Evolutionary conservation across 1,140 invertebrate genomes (phyloP).

Genomic region (Aricia agestis): DNA sequence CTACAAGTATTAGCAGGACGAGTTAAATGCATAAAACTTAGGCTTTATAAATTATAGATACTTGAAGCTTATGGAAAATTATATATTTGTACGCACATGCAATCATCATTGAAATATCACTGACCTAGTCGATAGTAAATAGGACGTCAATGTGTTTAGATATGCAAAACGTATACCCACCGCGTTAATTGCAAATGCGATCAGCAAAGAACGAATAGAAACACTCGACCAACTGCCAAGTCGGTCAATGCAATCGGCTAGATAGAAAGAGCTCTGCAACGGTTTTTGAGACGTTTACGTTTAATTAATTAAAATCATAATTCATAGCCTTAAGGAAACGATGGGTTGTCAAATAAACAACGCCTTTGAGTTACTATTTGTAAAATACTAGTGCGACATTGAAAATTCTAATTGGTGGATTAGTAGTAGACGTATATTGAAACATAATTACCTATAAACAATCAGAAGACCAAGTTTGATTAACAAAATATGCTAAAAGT

Average conservation of each 20-base stretch:
- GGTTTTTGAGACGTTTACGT: conserved; percentile 16
- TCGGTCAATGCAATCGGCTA: conserved; percentile 52
- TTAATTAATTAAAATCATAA: not conserved
- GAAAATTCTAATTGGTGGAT: too few species aligned
- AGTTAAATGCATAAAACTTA: too few species aligned
- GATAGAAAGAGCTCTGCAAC: conserved; percentile 29
- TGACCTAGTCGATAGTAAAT: conserved; percentile 31
- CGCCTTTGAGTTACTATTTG: too few species aligned
- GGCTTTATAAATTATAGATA: too few species aligned
- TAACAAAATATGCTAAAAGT: too few species aligned
- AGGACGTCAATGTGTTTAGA: conserved; percentile 45
- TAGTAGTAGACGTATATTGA: too few species aligned
- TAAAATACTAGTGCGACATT: too few species aligned
- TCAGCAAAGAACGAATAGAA: conserved; percentile 38
- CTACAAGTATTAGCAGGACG: too few species aligned
- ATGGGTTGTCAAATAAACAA: too few species aligned
- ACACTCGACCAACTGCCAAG: conserved; percentile 43
- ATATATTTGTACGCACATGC: conserved; percentile 1
- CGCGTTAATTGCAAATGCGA: conserved; percentile 49
- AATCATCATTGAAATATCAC: conserved; percentile 4
- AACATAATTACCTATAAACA: too few species aligned
- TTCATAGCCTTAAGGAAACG: not conserved
- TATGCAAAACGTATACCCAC: conserved; percentile 46
- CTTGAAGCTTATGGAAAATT: not conserved
- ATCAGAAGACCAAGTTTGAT: too few species aligned